These are phyloP conservation scores for Spongilla lacustris DNA, from an alignment of 37 sponge, comb jelly and placozoan genomes.

Conservation along the genomic window DNA sequence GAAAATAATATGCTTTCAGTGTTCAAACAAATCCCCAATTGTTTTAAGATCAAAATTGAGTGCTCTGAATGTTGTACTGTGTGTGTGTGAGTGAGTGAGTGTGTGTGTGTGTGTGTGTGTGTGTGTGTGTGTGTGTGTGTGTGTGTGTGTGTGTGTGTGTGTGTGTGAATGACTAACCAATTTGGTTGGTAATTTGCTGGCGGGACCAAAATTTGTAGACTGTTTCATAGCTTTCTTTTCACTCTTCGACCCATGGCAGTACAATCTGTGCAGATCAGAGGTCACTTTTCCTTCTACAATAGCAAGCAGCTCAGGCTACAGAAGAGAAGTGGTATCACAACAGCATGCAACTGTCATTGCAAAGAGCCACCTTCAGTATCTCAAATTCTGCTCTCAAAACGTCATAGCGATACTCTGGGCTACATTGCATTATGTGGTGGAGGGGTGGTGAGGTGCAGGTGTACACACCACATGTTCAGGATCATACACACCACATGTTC, in stretches of 20 bases:
- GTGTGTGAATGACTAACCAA: neutral
- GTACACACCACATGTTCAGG: neutral
- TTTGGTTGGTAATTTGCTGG: neutral
- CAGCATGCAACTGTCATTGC: neutral
- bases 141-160: neutral
- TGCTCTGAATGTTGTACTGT: neutral
- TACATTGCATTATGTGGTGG: neutral
- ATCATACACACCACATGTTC: neutral
- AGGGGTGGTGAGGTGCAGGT: neutral
- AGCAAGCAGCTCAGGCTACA: slow-evolving; percentile 18
- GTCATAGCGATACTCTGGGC: neutral
- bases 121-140: neutral
- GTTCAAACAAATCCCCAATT: neutral
- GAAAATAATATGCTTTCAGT: neutral
- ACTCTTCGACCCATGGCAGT: neutral
- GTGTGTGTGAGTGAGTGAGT: neutral
- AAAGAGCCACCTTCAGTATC: neutral
- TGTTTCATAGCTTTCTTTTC: slow-evolving; percentile 10
- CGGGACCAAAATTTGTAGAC: slow-evolving; percentile 5
- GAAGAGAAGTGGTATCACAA: neutral
- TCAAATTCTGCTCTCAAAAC: neutral
- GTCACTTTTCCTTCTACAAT: slow-evolving; percentile 12
- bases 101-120: slow-evolving; percentile 6
- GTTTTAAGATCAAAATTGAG: no score
- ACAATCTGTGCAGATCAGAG: slow-evolving; percentile 10